Percentiles rank a stretch among this genome's conserved stretches.
phyloP scores from a whole-genome alignment of 2,113 vertebrate species.

The Callospermophilus lateralis region DNA sequence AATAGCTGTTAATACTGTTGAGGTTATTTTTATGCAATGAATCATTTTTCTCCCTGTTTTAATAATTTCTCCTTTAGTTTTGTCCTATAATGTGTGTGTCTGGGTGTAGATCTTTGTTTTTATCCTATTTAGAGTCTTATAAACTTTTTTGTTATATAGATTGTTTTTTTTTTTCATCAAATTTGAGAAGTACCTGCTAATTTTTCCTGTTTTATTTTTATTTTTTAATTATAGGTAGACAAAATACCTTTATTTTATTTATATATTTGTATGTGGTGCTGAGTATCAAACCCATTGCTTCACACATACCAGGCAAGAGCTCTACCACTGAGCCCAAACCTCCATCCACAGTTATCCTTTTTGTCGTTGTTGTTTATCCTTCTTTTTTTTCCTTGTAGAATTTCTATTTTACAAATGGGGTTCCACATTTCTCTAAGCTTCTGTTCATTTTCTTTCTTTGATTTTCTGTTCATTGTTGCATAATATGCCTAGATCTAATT shows the following conservation, averaged over 20 bases:
- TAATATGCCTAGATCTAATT: background rate
- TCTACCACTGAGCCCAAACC: no score
- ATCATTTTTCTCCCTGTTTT: background rate
- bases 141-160: background rate
- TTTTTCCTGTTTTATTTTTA: background rate
- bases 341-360: background rate
- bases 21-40: background rate
- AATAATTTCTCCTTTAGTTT: background rate
- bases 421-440: background rate
- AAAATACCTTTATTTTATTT: no score
- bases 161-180: background rate
- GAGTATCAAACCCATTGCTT: no score
- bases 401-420: background rate
- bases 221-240: no score
- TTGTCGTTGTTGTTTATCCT: background rate
- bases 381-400: no score
- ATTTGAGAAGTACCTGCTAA: background rate
- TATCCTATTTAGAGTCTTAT: background rate
- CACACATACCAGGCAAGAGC: no score
- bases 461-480: background rate
- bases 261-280: no score
- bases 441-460: background rate
- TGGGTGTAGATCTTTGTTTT: background rate
- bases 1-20: background rate
- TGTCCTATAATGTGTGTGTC: background rate